Percentiles rank a stretch among this genome's conserved stretches.
These are phyloP conservation scores for Zele albiditarsus DNA, from an alignment of 2,888 invertebrate species.

Conservation along the genomic window DNA sequence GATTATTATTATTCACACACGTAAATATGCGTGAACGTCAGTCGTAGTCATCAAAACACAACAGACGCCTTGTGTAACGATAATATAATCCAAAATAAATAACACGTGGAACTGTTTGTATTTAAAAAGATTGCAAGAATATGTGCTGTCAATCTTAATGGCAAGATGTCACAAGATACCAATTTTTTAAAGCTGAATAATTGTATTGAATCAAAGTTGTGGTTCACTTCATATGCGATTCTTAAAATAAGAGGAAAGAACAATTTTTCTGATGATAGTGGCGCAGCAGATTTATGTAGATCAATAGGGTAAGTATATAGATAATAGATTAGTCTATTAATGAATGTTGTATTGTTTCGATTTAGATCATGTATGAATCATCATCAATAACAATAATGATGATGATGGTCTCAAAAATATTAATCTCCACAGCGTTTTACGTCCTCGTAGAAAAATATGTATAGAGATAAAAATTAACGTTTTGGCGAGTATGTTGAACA, in stretches of 20 bases:
- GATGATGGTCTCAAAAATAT: too few relatives aligned
- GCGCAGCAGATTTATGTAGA: conserved; percentile 35
- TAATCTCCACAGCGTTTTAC: too few relatives aligned
- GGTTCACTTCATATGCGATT: conserved; percentile 63
- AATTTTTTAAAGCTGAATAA: conserved; percentile 57
- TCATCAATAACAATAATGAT: too few relatives aligned
- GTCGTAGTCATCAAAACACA: not conserved
- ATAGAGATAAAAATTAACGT: too few relatives aligned
- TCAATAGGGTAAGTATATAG: conserved; percentile 33
- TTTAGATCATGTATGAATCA: conserved; percentile 29
- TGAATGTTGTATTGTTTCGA: conserved; percentile 31
- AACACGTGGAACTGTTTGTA: not conserved
- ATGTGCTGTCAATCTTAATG: conserved; percentile 35
- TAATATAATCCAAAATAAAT: not conserved
- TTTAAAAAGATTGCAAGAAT: conserved; percentile 30
- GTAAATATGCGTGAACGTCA: not conserved
- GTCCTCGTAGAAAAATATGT: too few relatives aligned
- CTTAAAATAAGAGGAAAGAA: conserved; percentile 47
- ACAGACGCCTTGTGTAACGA: not conserved
- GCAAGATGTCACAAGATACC: conserved; percentile 57
- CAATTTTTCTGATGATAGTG: conserved; percentile 40
- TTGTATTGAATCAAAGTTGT: conserved; percentile 63
- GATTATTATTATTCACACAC: not conserved
- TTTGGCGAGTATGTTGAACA: too few relatives aligned
- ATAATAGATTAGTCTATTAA: conserved; percentile 20